Evolutionary conservation across 2,113 vertebrate genomes (phyloP).

Genomic region (Oostethus manadensis): DNA sequence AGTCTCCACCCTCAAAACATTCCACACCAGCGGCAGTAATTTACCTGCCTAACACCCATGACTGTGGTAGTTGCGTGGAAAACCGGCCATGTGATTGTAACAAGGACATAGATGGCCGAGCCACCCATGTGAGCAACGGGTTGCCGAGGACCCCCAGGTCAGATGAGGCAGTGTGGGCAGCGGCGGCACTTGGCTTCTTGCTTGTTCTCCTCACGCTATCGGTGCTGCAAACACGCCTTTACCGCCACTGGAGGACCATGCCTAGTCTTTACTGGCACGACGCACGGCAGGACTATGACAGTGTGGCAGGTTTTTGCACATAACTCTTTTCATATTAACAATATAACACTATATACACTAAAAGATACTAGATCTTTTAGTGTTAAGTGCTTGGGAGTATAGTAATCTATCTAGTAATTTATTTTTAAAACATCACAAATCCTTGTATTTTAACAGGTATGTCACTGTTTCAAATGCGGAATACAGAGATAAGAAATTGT

Average conservation of each 20-base stretch:
- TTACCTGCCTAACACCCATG: background rate
- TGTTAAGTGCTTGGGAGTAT: no score
- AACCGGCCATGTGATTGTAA: slow-evolving; percentile 20
- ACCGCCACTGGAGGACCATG: slow-evolving; percentile 73
- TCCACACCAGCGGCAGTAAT: background rate
- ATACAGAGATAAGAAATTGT: no score
- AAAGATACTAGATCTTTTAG: no score
- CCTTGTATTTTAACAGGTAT: no score
- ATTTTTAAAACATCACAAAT: no score
- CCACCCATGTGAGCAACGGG: background rate
- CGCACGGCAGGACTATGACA: slow-evolving; percentile 67
- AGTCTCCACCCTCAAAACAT: background rate
- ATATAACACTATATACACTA: no score
- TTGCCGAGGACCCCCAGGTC: slow-evolving; percentile 67
- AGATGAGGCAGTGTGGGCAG: slow-evolving; percentile 83
- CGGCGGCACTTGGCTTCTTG: slow-evolving; percentile 80
- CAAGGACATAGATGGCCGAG: background rate
- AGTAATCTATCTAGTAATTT: no score
- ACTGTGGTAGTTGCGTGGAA: slow-evolving; percentile 22
- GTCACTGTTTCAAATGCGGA: no score
- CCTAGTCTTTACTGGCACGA: slow-evolving; percentile 83
- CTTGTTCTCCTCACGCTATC: slow-evolving; percentile 76
- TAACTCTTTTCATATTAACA: background rate
- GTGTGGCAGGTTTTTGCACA: slow-evolving; percentile 59
- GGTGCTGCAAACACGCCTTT: slow-evolving; percentile 73